A percentile compares a stretch with the other conserved stretches of the same genome.
phyloP scores from a whole-genome alignment of 2,113 vertebrate genomes.

The Malurus alboscapulatus region DNA sequence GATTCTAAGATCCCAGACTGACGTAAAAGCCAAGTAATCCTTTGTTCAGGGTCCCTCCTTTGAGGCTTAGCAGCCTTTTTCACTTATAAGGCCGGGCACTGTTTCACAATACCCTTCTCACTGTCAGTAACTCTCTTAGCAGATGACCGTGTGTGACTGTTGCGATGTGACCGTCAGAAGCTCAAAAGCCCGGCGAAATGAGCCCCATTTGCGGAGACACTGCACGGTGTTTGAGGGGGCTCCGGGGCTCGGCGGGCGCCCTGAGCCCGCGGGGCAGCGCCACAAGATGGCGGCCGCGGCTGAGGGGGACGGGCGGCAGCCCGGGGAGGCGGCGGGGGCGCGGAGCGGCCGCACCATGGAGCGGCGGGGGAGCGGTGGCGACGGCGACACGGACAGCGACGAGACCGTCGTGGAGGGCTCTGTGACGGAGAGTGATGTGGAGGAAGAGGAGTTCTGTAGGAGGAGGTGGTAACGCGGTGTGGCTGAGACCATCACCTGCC shows the following conservation, averaged over 20 bases:
- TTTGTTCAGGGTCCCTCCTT: neutral
- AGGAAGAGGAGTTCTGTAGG: conserved; percentile 42
- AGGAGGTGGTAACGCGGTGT: conserved; percentile 27
- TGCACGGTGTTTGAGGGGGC: accelerated
- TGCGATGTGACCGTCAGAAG: neutral
- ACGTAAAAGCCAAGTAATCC: neutral
- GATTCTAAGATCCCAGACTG: neutral
- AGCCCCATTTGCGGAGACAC: accelerated
- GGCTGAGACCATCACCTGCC: neutral
- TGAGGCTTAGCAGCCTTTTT: neutral
- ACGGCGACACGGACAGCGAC: conserved; percentile 44
- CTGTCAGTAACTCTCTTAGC: neutral
- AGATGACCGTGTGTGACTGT: neutral
- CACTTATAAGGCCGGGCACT: neutral
- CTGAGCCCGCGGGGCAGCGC: accelerated
- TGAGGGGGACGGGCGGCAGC: accelerated
- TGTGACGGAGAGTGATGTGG: conserved; percentile 52
- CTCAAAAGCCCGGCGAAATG: accelerated
- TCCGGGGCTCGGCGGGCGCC: accelerated
- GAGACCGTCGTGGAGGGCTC: conserved; percentile 66
- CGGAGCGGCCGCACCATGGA: neutral
- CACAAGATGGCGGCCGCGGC: neutral
- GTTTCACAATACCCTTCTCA: neutral
- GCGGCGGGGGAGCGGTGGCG: accelerated
- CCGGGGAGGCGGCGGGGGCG: accelerated